Base-by-base conservation (phyloP, 2,888 invertebrate species). In the Cylindroiulus punctatus region DNA sequence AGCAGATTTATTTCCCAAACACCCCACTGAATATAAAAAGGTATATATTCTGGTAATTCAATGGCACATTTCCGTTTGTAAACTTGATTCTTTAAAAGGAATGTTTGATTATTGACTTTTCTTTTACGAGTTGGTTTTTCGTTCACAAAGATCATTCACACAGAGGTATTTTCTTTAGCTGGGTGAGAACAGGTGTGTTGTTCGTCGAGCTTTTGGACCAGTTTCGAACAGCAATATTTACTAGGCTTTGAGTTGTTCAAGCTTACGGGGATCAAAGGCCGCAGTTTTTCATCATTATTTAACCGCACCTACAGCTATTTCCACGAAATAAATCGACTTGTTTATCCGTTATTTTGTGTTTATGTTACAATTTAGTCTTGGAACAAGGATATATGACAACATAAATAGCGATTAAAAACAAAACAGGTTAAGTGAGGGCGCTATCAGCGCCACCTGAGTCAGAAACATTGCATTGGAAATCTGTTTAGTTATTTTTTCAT, bases 261-360 rank as follows among this genome's bases (percentile, higher is more conserved):
- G 26, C 76, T 30, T 76, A 12, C 14, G 12, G 26, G 8, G 7
- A 30, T 76, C 76, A 76, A 76, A 76, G 30, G 76, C 76, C 26
- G 76, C 76, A 76, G 76, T 76, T 76, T 76, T 76, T 76, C 76
- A 76, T 76, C 76, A 76, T 76, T 76, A 76, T 76, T 76, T 30
- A 26, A 76, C 30, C 76, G 76, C 76, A 76, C 76, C 76, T 76
- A 26, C 76, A 30, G 30, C 26, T 30, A 76, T 30, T 76, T 76
- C 76, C 30, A 76, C 14, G 30, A 30, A 76, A 76, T 76, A 76
- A 76, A 76, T 76, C 0, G 30, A 14, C 65, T 65, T 10, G 83
- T 83, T 83, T 83, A 32, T 17, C 44, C 26, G 30, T 14, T 76
- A 30, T 76, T 76, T 14, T 76, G 30, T 40, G 40, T 40, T 40